Conservation (phyloP, 2,888 invertebrate species). For the Himalopsyche anomala region DNA sequence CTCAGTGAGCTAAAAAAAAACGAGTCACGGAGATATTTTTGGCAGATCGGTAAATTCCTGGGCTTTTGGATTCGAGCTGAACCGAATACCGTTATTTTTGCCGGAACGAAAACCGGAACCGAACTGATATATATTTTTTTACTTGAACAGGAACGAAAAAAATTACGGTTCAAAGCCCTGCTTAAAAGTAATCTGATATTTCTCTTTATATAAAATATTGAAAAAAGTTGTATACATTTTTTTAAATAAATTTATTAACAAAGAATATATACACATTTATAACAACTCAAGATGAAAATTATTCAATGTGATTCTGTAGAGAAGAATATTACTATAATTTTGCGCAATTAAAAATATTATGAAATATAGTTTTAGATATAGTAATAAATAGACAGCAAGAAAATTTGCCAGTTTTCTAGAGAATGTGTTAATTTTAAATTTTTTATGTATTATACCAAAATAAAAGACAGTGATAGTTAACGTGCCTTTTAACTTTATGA, state of each 20-base stretch:
- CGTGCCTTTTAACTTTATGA: slow-evolving; percentile 6
- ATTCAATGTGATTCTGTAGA: slow-evolving; percentile 8
- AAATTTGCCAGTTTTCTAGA: neutral
- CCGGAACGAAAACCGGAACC: too few species aligned
- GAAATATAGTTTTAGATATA: neutral
- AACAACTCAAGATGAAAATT: slow-evolving; percentile 31
- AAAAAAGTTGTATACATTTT: neutral
- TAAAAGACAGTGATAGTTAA: slow-evolving; percentile 27
- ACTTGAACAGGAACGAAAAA: too few species aligned
- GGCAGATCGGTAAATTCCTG: too few species aligned
- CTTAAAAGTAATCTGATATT: too few species aligned
- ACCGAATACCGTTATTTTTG: too few species aligned
- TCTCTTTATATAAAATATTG: too few species aligned
- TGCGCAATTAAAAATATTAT: slow-evolving; percentile 6
- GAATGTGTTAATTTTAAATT: neutral
- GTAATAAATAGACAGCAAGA: neutral
- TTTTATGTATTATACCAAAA: neutral
- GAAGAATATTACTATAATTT: slow-evolving; percentile 8
- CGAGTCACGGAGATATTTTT: too few species aligned
- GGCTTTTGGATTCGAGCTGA: too few species aligned
- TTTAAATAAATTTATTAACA: slow-evolving; percentile 38
- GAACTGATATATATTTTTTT: too few species aligned
- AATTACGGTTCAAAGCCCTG: too few species aligned
- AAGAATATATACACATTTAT: slow-evolving; percentile 42
- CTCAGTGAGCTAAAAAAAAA: too few species aligned